These are phyloP conservation scores for Myotis vivesi DNA, from an alignment of 2,797 vertebrate genomes.

Conservation along the genomic window DNA sequence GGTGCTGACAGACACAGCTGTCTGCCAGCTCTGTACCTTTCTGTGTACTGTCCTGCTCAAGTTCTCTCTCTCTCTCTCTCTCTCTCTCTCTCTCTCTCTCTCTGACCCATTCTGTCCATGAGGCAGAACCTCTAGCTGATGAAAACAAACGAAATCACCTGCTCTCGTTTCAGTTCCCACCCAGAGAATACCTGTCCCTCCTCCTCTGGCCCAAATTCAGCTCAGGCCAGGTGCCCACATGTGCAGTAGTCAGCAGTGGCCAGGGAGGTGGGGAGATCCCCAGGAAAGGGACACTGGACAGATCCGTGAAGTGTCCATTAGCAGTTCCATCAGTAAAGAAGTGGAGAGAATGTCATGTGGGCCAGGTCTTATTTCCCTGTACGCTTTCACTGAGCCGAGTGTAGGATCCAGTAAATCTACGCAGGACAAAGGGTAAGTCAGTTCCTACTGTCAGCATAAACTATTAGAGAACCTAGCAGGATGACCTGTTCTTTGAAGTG, in stretches of 20 bases:
- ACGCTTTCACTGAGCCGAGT: neutral
- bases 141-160: neutral
- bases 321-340: neutral
- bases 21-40: neutral
- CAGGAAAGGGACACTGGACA: neutral
- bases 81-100: fast-evolving
- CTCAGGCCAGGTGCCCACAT: neutral
- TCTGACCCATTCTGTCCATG: neutral
- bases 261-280: neutral
- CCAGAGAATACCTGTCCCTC: neutral
- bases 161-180: neutral
- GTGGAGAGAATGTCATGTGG: neutral
- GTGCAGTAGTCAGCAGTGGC: neutral
- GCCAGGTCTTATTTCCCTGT: neutral
- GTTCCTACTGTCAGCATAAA: neutral
- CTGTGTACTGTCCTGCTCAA: neutral
- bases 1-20: neutral
- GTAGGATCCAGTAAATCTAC: neutral
- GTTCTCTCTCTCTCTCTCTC: fast-evolving
- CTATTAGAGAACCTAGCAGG: neutral
- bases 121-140: neutral
- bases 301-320: neutral
- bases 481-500: neutral
- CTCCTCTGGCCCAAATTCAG: neutral
- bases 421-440: neutral